Percentiles rank a stretch among this genome's conserved stretches.
These are phyloP conservation scores for Anser cygnoides DNA, from an alignment of 2,113 vertebrate species.

Conservation along the genomic window DNA sequence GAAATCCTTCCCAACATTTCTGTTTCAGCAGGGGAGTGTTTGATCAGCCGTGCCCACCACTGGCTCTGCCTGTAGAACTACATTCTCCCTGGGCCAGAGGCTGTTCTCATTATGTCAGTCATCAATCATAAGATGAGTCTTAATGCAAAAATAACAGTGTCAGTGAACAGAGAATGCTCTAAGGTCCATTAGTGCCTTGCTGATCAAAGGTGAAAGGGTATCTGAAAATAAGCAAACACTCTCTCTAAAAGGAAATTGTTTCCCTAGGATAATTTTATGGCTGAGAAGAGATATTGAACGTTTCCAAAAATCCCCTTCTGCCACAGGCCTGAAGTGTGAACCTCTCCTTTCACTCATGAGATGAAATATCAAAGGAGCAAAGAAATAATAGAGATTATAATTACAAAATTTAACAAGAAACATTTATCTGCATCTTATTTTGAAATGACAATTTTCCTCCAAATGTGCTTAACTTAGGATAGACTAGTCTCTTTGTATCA, in stretches of 20 bases:
- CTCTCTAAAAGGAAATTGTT: background rate
- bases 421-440: background rate
- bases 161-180: background rate
- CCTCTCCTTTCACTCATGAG: background rate
- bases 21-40: background rate
- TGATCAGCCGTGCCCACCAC: slow-evolving; percentile 7
- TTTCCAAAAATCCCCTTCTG: background rate
- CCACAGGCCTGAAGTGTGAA: background rate
- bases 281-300: background rate
- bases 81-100: background rate
- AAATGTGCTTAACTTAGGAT: background rate
- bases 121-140: background rate
- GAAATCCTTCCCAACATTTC: background rate
- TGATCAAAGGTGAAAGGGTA: slow-evolving; percentile 23
- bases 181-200: background rate
- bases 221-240: slow-evolving; percentile 20
- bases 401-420: background rate
- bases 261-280: background rate
- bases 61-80: background rate
- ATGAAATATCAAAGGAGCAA: background rate
- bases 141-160: slow-evolving; percentile 25
- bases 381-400: background rate
- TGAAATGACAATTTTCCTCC: background rate
- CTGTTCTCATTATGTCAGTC: slow-evolving; percentile 2
- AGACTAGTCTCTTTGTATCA: background rate